These are phyloP conservation scores for Podargus strigoides DNA, from an alignment of 2,797 vertebrate species.

Conservation along the genomic window DNA sequence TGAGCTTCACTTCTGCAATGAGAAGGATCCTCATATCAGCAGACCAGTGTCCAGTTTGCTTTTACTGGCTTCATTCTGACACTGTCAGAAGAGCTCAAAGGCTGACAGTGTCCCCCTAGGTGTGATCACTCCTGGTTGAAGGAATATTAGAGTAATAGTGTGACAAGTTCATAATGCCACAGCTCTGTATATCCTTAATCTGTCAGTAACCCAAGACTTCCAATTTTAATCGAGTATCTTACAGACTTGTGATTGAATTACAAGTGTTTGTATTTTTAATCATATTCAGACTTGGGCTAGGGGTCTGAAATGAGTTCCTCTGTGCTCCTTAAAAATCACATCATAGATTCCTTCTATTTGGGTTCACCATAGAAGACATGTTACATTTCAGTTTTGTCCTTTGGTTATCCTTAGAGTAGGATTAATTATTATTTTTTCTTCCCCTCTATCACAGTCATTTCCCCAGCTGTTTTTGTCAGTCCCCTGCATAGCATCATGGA, in stretches of 20 bases:
- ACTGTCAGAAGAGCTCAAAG: not conserved
- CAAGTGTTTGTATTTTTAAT: not conserved
- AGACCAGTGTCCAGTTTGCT: not conserved
- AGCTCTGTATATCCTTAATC: not conserved
- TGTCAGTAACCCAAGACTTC: not conserved
- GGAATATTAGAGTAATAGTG: not conserved
- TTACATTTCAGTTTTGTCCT: not conserved
- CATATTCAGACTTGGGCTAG: not conserved
- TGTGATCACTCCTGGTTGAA: not conserved
- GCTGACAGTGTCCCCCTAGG: not conserved
- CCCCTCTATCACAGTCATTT: not conserved
- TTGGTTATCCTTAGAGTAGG: not conserved
- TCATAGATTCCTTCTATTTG: not conserved
- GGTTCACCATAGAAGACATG: not conserved
- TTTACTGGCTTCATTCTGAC: not conserved
- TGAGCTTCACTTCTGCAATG: not conserved
- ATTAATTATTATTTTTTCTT: not conserved
- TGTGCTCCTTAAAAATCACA: not conserved
- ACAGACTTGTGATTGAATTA: not conserved
- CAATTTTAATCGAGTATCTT: not conserved
- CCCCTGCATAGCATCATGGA: not conserved
- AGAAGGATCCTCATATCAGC: not conserved
- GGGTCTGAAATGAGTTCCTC: not conserved
- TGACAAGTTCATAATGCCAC: not conserved
- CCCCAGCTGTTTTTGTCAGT: not conserved